Base-by-base conservation (phyloP, 2,797 vertebrate genomes). In the Lithobates pipiens region DNA sequence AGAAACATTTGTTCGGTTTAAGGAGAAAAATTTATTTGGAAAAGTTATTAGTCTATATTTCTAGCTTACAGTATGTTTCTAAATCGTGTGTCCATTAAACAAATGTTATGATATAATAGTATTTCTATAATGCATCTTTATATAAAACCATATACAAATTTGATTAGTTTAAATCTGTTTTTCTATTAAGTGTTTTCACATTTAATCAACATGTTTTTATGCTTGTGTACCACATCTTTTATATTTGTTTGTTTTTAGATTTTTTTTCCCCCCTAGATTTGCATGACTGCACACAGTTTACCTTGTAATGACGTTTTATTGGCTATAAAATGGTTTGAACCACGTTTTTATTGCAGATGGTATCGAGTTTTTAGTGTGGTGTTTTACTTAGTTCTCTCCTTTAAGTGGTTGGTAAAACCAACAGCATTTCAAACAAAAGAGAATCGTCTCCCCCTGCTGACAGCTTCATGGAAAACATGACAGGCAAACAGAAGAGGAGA, bases 381-480 rank as follows among this genome's bases (percentile, higher is more conserved):
- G 7, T 44, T 81, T 76, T n/a, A 18, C 36, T 76, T 72, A 29
- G 36, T 21, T 67, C n/a, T 67, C 25, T 61, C 54, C 50, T 61
- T 61, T 61, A 61, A 50, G 13, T 36, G 18, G 39, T 7, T 79
- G 70, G 29, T 70, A 69, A 81, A 57, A 27, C 54, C 21, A 72
- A 83, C 76, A 11, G n/a, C 23, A 68, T 23, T 23, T 23, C 89
- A 91, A 97, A 96, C 96, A 95, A 96, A 95, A 98, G 98, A 96
- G 94, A 96, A 94, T 97, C 94, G 96, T 96, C 98, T 99, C 98
- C 98, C 98, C 97, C 98, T 99, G 94, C 97, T 97, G 98, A 93
- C 94, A 90, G 88, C 88, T 92, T 86, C 65, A 79, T 88, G 96
- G 92, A 97, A 95, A 96, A 94, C 96, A 91, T 89, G 84, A 92